Base-by-base conservation (phyloP, 2,113 vertebrate genomes). In the Elanus axillaris region DNA sequence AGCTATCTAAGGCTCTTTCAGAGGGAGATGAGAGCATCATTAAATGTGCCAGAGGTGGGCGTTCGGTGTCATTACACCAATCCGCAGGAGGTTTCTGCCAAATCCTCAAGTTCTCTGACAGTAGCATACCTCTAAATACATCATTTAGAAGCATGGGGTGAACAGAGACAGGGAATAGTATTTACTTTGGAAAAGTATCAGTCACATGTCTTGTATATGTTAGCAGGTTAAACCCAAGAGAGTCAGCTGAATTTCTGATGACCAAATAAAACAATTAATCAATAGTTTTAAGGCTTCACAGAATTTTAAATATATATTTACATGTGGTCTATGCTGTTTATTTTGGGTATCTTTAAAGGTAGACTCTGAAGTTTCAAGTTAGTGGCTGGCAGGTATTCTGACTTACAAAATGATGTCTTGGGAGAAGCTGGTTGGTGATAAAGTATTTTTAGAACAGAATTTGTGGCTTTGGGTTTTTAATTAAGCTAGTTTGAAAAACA, bases 271-370 rank as follows among this genome's bases (percentile, higher is more conserved):
- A 93, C 66, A 93, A 92, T 56, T 87, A 60, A 93, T 75, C 75
- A 96, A 73, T 67, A 92, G 67, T 87, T 93, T 79, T 76, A 88
- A 85, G 20, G 69, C 50, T 95, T 87, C 22, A 43, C 9, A 96
- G 86, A 85, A 95, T 76, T 96, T 95, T 66, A 59, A 45, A 93
- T 84, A 83, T 48, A 60, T 81, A 67, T 94, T 97, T 97, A 56
- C 22, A 92, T 71, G 69, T 91, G 77, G 63, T 47, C 1, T 63
- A 83, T 4, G 6, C n/a, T 85, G 83, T 97, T 97, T 96, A 86
- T 90, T 95, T 96, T 92, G 95, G 55, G n/a, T 95, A 86, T 86
- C 89, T 94, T 95, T 76, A 86, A 72, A 78, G 8, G 10, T 50
- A 94, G 79, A 74, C 77, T 82, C 94, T 87, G 88, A 97, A 97